Percentiles rank a stretch among this genome's conserved stretches.
These are phyloP conservation scores for Porites australiensis DNA, from an alignment of 64 coral and sea anemone species.

Conservation along the genomic window DNA sequence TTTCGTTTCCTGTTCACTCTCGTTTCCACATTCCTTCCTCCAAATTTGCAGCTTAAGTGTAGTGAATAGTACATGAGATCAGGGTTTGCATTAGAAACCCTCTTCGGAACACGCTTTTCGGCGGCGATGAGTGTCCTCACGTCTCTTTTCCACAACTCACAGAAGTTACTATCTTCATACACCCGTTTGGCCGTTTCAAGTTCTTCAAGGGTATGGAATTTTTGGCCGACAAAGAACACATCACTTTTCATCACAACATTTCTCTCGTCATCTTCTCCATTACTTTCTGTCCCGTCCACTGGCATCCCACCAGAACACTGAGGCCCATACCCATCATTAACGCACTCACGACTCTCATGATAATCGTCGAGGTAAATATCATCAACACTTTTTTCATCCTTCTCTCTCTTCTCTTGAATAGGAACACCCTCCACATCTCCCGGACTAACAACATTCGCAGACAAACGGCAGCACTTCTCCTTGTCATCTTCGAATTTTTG, in stretches of 20 bases:
- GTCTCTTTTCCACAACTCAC: slow-evolving; percentile 46
- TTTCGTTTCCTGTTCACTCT: slow-evolving; percentile 20
- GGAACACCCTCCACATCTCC: slow-evolving; percentile 8
- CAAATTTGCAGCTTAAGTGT: slow-evolving; percentile 30
- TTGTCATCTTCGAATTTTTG: not conserved
- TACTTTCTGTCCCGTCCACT: not conserved
- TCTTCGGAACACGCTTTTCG: slow-evolving; percentile 38
- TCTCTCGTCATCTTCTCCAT: not conserved
- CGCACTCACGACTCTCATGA: not conserved
- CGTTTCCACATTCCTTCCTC: not conserved
- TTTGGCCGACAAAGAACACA: slow-evolving; percentile 42
- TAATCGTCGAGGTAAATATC: not conserved
- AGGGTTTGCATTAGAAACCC: slow-evolving; percentile 31
- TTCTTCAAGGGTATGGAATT: slow-evolving; percentile 33
- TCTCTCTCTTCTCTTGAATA: slow-evolving; percentile 1
- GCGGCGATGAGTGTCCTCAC: slow-evolving; percentile 20
- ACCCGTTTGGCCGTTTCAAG: slow-evolving; percentile 26
- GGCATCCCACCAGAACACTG: slow-evolving; percentile 18
- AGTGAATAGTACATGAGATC: slow-evolving; percentile 40
- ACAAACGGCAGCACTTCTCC: not conserved
- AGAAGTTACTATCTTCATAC: slow-evolving; percentile 38
- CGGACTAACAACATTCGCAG: not conserved
- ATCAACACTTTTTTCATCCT: slow-evolving; percentile 5
- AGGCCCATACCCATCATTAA: slow-evolving; percentile 4
- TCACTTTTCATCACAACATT: slow-evolving; percentile 14